A percentile compares a stretch with the other conserved stretches of the same genome.
Evolutionary conservation across 2,888 invertebrate genomes (phyloP).

Genomic region (Drosophila kuntzei): DNA sequence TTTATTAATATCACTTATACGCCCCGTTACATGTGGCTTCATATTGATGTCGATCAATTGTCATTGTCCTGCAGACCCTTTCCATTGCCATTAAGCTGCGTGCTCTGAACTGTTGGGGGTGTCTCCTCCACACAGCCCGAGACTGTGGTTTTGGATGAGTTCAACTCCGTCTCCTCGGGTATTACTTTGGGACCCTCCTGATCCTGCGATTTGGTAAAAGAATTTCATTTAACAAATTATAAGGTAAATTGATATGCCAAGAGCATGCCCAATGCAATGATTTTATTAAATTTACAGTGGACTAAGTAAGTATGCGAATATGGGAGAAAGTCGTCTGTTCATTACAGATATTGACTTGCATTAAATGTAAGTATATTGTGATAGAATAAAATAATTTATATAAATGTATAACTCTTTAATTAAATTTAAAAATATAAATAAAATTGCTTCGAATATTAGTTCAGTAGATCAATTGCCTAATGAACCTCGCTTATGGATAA

Average conservation of each 20-base stretch:
- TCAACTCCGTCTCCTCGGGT: constrained; percentile 87
- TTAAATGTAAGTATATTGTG: background rate
- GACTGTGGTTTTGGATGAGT: constrained; percentile 75
- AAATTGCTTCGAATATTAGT: too few species aligned
- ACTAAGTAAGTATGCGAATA: background rate
- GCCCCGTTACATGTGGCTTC: constrained; percentile 42
- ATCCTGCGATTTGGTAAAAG: constrained; percentile 71
- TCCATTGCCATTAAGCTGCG: constrained; percentile 67
- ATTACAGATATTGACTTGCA: background rate
- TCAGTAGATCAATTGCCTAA: too few species aligned
- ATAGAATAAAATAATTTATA: background rate
- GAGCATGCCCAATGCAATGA: constrained; percentile 38
- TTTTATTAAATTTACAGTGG: background rate
- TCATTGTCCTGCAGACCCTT: constrained; percentile 71
- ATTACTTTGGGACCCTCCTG: constrained; percentile 88
- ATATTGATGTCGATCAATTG: constrained; percentile 31
- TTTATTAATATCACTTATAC: constrained; percentile 77
- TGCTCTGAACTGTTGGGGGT: constrained; percentile 13
- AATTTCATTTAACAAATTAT: background rate
- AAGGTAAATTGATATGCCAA: background rate
- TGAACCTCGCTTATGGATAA: too few species aligned
- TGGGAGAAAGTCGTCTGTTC: background rate
- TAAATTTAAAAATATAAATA: too few species aligned
- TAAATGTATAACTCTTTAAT: too few species aligned
- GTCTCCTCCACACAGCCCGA: constrained; percentile 58